Conservation (phyloP, 1,140 invertebrate genomes). For the Lepidurus arcticus region DNA sequence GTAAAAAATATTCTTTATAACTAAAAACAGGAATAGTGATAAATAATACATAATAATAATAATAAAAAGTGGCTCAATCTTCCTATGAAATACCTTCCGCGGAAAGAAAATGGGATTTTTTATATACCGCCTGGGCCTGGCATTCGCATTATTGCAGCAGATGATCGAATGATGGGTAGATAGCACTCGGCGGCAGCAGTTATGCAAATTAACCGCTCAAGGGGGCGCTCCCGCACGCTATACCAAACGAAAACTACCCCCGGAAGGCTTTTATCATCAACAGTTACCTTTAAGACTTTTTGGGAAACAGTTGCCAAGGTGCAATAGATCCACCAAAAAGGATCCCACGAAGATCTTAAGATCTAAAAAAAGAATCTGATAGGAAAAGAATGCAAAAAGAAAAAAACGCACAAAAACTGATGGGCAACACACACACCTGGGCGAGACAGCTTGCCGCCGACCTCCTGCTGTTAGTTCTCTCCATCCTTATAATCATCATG, state of each 20-base stretch:
- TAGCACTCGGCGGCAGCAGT: not conserved
- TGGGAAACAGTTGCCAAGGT: not conserved
- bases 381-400: not conserved
- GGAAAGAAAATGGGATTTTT: not conserved
- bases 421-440: not conserved
- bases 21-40: too few relatives aligned
- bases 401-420: not conserved
- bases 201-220: slow-evolving; percentile 15
- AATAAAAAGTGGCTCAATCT: too few relatives aligned
- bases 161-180: not conserved
- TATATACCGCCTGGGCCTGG: not conserved
- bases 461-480: slow-evolving; percentile 1
- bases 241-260: not conserved
- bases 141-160: not conserved
- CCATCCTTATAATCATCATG: not conserved
- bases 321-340: not conserved
- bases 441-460: slow-evolving; percentile 20
- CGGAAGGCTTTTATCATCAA: not conserved
- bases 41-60: too few relatives aligned
- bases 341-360: not conserved
- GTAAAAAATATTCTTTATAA: too few relatives aligned
- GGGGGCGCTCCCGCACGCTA: not conserved
- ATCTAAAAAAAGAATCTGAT: not conserved
- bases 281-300: not conserved
- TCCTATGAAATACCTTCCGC: too few relatives aligned